Conservation (phyloP, 2,888 invertebrate genomes). For the Trichacis sp. region DNA sequence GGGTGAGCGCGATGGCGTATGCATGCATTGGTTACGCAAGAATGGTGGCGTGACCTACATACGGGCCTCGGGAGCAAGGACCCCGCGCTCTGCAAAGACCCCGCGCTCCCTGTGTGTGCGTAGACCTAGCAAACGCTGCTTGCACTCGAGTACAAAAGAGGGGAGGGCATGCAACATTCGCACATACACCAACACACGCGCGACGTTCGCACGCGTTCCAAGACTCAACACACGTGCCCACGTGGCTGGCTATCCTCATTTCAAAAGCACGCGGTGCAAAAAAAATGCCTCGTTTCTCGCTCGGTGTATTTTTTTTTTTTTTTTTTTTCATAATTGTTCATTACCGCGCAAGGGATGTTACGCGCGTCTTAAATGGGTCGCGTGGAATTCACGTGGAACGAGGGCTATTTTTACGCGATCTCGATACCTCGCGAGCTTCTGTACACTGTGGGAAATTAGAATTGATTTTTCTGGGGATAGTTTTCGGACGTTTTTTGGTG, state of each 20-base stretch:
- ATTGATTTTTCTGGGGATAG: no score
- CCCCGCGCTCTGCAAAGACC: constrained; percentile 61
- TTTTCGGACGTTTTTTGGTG: no score
- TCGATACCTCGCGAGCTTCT: no score
- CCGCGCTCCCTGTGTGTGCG: constrained; percentile 25
- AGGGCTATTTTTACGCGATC: not conserved
- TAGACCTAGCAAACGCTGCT: constrained; percentile 19
- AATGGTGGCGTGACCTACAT: constrained; percentile 68
- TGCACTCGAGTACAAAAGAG: no score
- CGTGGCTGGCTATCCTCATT: constrained; percentile 36
- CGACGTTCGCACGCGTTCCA: constrained; percentile 43
- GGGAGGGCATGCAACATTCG: constrained; percentile 10
- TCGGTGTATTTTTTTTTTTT: not conserved
- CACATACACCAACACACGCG: constrained; percentile 15
- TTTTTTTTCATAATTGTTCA: not conserved
- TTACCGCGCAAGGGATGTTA: not conserved
- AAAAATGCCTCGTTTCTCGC: not conserved
- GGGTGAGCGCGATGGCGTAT: constrained; percentile 49
- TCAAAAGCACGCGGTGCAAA: not conserved
- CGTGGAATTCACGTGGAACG: not conserved
- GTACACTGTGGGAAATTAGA: no score
- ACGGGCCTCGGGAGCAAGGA: constrained; percentile 67
- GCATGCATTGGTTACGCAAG: constrained; percentile 69
- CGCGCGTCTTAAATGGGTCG: not conserved
- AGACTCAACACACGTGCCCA: constrained; percentile 34